These are phyloP conservation scores for Nephrocerus scutellatus DNA, from an alignment of 2,888 invertebrate genomes.

Conservation along the genomic window DNA sequence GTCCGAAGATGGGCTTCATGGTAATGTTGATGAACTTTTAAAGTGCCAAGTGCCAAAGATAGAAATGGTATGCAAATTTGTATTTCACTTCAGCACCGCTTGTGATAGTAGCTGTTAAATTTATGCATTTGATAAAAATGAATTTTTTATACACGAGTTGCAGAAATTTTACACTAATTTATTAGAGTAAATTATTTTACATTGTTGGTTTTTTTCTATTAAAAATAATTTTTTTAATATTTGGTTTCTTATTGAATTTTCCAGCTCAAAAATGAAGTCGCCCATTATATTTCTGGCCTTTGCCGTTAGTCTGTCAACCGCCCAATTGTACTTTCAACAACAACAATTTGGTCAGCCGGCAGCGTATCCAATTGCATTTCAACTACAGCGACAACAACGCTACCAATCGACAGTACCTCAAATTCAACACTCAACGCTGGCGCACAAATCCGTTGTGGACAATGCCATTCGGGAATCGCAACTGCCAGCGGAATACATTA, in stretches of 20 bases:
- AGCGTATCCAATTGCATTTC: conserved; percentile 17
- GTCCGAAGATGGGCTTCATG: too few species aligned
- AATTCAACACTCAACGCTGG: conserved; percentile 39
- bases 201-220: too few species aligned
- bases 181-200: background rate
- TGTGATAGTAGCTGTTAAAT: too few species aligned
- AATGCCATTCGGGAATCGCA: conserved; percentile 66
- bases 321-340: conserved; percentile 3
- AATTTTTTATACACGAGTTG: too few species aligned
- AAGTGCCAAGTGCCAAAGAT: too few species aligned
- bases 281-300: conserved; percentile 13
- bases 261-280: conserved; percentile 20
- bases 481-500: conserved; percentile 60
- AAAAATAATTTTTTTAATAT: too few species aligned
- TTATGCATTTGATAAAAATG: too few species aligned
- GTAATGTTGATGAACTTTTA: too few species aligned
- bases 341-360: too few species aligned
- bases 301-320: conserved; percentile 15
- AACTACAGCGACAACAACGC: conserved; percentile 17
- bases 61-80: too few species aligned
- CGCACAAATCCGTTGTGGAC: conserved; percentile 65
- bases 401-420: conserved; percentile 26
- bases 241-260: too few species aligned
- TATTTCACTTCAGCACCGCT: too few species aligned
- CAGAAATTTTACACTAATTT: background rate